A percentile compares a stretch with the other conserved stretches of the same genome.
Evolutionary conservation across 2,888 invertebrate genomes (phyloP).

Genomic region (Elmis aenea): DNA sequence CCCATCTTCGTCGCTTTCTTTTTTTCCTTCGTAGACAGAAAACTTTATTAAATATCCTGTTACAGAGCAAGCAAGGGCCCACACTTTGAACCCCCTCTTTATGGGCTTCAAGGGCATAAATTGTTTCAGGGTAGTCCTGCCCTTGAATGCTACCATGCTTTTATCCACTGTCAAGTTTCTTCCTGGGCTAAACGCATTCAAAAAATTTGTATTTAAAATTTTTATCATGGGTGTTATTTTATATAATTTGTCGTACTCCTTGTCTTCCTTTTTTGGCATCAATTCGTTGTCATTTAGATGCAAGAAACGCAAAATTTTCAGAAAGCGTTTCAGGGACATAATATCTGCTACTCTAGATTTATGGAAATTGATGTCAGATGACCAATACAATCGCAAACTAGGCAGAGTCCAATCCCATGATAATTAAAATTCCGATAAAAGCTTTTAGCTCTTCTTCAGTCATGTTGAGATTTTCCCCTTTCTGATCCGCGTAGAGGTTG

Average conservation of each 20-base stretch:
- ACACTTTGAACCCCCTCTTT: slow-evolving; percentile 25
- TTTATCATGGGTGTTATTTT: slow-evolving; percentile 19
- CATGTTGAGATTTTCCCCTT: slow-evolving; percentile 1
- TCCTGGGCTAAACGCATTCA: slow-evolving; percentile 5
- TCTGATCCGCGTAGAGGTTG: slow-evolving; percentile 1
- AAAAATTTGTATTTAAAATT: slow-evolving; percentile 12
- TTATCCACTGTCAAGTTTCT: slow-evolving; percentile 8
- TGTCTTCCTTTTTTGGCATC: slow-evolving; percentile 14
- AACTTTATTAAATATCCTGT: slow-evolving; percentile 23
- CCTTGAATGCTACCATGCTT: slow-evolving; percentile 10
- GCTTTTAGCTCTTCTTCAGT: slow-evolving; percentile 7
- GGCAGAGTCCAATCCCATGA: slow-evolving; percentile 21
- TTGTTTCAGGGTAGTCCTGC: slow-evolving; percentile 13
- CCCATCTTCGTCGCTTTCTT: slow-evolving; percentile 17
- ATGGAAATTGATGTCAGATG: slow-evolving; percentile 11
- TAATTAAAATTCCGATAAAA: slow-evolving; percentile 20
- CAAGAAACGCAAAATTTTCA: slow-evolving; percentile 21
- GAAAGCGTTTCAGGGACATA: slow-evolving; percentile 19
- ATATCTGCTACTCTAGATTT: slow-evolving; percentile 9
- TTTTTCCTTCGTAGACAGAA: slow-evolving; percentile 27
- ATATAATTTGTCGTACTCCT: slow-evolving; percentile 21
- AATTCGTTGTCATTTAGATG: slow-evolving; percentile 20
- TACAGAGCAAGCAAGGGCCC: slow-evolving; percentile 23
- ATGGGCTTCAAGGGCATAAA: slow-evolving; percentile 19
- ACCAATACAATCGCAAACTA: slow-evolving; percentile 21